Evolutionary conservation across 2,888 invertebrate species (phyloP).

Genomic region (Pherbina coryleti): DNA sequence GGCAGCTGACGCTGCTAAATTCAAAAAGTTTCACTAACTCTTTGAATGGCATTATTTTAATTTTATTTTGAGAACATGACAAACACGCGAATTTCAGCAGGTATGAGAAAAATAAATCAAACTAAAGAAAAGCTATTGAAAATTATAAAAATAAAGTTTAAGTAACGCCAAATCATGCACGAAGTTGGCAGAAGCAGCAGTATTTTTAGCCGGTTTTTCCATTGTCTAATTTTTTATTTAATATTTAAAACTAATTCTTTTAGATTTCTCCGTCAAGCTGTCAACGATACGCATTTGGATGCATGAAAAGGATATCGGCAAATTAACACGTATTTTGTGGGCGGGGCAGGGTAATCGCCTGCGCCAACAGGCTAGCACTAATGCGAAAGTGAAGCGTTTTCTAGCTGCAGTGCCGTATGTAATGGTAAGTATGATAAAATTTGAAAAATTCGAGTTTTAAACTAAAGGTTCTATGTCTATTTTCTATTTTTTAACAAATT

Average conservation of each 20-base stretch:
- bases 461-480: too few relatives aligned
- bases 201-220: neutral
- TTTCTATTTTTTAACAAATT: too few relatives aligned
- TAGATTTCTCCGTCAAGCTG: constrained; percentile 83
- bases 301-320: constrained; percentile 89
- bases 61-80: neutral
- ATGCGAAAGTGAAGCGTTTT: constrained; percentile 85
- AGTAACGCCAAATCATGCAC: neutral
- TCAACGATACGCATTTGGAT: constrained; percentile 97
- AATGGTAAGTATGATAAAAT: constrained; percentile 79
- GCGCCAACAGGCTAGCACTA: constrained; percentile 86
- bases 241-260: neutral
- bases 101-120: neutral
- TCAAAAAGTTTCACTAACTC: neutral
- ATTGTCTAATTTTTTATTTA: neutral
- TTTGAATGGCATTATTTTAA: constrained; percentile 29
- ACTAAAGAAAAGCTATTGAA: neutral
- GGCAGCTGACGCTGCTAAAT: neutral
- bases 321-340: constrained; percentile 89
- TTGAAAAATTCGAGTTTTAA: neutral
- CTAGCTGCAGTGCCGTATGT: constrained; percentile 94
- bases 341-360: constrained; percentile 89
- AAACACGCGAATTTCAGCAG: constrained; percentile 7
- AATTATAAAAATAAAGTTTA: neutral
- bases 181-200: too few relatives aligned